A percentile compares a stretch with the other conserved stretches of the same genome.
These are phyloP conservation scores for Romanomermis culicivorax DNA, from an alignment of 2,888 invertebrate genomes.

Conservation along the genomic window DNA sequence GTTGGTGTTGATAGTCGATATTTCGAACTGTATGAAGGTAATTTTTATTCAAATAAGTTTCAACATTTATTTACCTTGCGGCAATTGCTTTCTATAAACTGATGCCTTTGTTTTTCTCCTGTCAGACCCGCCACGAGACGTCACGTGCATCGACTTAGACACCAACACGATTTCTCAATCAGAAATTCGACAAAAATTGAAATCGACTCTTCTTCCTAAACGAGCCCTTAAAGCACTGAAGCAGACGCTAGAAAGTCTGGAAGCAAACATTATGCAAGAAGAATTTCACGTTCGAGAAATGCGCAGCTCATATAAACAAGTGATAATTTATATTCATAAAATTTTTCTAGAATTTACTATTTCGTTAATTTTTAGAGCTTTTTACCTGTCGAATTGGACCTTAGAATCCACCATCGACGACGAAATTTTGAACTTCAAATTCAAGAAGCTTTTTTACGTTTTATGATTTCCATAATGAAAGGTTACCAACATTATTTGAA, in stretches of 20 bases:
- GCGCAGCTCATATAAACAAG: conserved; percentile 15
- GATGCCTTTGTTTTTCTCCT: no score
- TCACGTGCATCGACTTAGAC: conserved; percentile 91
- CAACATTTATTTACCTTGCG: no score
- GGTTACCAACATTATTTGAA: conserved; percentile 39
- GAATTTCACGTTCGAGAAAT: conserved; percentile 12
- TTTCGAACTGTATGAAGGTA: conserved; percentile 13
- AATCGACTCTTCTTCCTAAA: conserved; percentile 26
- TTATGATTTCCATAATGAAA: conserved; percentile 72
- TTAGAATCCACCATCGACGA: conserved; percentile 15
- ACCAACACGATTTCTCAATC: conserved; percentile 68
- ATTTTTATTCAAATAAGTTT: no score
- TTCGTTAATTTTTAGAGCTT: conserved; percentile 33
- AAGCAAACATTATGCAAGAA: conserved; percentile 30
- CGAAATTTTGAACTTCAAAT: conserved; percentile 72
- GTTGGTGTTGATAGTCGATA: conserved; percentile 38
- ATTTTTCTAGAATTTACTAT: conserved; percentile 35
- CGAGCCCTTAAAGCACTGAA: conserved; percentile 59
- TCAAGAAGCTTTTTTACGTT: conserved; percentile 85
- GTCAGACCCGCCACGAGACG: conserved; percentile 83
- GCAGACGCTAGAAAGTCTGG: conserved; percentile 53
- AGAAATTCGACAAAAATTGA: conserved; percentile 17
- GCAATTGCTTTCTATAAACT: no score
- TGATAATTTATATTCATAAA: neutral
- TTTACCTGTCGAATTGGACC: conserved; percentile 19